A percentile compares a stretch with the other conserved stretches of the same genome.
These are phyloP conservation scores for Takifugu bimaculatus DNA, from an alignment of 2,113 vertebrate species.

Conservation along the genomic window DNA sequence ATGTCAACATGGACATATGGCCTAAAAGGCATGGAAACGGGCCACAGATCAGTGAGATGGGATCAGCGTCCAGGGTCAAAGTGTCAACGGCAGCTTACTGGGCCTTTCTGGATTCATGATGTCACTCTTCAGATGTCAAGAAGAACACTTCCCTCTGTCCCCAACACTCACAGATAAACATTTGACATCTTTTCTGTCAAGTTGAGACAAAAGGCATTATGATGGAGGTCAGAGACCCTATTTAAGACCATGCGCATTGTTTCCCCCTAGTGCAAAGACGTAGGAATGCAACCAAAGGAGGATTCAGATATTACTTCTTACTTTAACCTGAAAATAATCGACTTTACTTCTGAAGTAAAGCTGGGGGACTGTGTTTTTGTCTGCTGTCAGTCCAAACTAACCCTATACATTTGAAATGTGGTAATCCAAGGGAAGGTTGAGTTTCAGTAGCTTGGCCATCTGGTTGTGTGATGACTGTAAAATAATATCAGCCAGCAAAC, in stretches of 20 bases:
- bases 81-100: slow-evolving; percentile 32
- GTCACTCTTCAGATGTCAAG: slow-evolving; percentile 14
- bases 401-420: no score
- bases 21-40: slow-evolving; percentile 38
- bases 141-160: slow-evolving; percentile 14
- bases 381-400: no score
- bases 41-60: slow-evolving; percentile 11
- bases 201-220: slow-evolving; percentile 5
- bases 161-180: neutral
- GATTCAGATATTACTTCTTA: neutral
- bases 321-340: no score
- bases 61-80: slow-evolving; percentile 40
- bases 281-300: slow-evolving; percentile 11
- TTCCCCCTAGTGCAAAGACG: slow-evolving; percentile 41
- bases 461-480: no score
- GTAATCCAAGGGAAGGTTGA: no score
- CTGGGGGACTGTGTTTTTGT: no score
- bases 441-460: no score
- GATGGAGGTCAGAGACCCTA: neutral
- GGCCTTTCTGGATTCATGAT: slow-evolving; percentile 25
- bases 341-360: no score
- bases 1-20: slow-evolving; percentile 40
- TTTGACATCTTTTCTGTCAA: neutral
- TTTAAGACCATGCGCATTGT: neutral
- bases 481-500: neutral